Base-by-base conservation (phyloP, 2,888 invertebrate species). In the Gastrophysa polygoni region DNA sequence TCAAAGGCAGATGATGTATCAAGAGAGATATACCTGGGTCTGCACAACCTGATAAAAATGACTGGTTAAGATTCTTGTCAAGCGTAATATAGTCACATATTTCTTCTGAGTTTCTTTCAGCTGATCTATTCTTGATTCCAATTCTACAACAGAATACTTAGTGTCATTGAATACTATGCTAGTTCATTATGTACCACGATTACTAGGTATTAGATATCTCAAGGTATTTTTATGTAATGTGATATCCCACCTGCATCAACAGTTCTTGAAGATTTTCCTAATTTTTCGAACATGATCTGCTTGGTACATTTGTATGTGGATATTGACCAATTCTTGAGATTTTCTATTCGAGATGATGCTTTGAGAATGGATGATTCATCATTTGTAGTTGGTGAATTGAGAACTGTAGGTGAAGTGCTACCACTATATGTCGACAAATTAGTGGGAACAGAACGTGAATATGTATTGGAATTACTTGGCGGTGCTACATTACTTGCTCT, bases 251-350 rank as follows among this genome's bases (percentile, higher is more conserved):
- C 91, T 71, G 93, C 90, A 79, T 95, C 95, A 52, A 95, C 91
- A 46, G 95, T 95, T 63, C 95, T 86, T 7, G 94, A 93, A 47
- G 92, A 91, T 84, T 96, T 98, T 16, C 98, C 98, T 59, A 99
- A 85, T 79, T 95, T 96, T 81, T 99, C 98, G 72, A 96, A 92
- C 82, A 99, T 90, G 63, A 97, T 87, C 81, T 99, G 98, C 75
- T 95, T 93, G 5, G 98, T 98, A 80, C 98, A 98, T 82, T 98
- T 98, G 82, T 96, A 98, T 0, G 98, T 98, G 64, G 96, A 96
- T 78, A 98, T 93, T 67, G 97, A 95, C 98, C 98, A 99, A 79
- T 93, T 95, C 80, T 93, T 95, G 66, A 98, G 85, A 61, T 92
- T 90, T 80, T 98, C 98, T 77, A 98, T 90, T 81, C 95, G 92